Base-by-base conservation (phyloP, 2,888 invertebrate genomes). In the Drosophila ustulata region DNA sequence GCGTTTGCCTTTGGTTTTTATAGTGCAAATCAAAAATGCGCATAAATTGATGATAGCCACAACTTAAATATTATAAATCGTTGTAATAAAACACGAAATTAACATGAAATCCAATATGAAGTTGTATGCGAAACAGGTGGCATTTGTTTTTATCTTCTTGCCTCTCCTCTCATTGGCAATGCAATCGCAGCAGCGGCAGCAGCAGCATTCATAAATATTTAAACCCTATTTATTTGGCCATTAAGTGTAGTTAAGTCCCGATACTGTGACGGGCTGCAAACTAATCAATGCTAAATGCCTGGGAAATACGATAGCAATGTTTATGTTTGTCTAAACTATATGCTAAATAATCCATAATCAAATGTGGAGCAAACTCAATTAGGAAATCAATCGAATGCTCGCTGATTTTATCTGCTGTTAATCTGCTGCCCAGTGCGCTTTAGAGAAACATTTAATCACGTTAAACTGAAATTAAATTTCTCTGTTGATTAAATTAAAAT, bases 1-100 rank as follows among this genome's bases (percentile, higher is more conserved):
- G 66, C 66, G 74, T 62, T 66, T 68, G 46, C 49, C 56, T 64
- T 47, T 71, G 79, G 76, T 66, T 78, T 81, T 85, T 85, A 76
- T 84, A 72, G 83, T 81, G 83, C 83, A 83, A 75, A 83, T 81
- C 80, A 82, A 80, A 82, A 84, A 82, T 80, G 82, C 82, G 82
- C 82, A 82, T 82, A 84, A 82, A 70, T 84, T 80, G 46, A 26
- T 34, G 23, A 61, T 59, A 61, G 47, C 55, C 26, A 23, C 25
- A 41, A 72, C 57, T 53, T 71, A 75, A 82, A 78, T 66, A 78
- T 83, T 84, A 84, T 82, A 79, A 80, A 84, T 82, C 80, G 70
- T 52, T 64, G 78, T 81, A 83, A 82, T 83, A 82, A 82, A 80
- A 82, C 84, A 83, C 66, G 43, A 52, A 50, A 73, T 70, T 71